Evolutionary conservation across 1,140 invertebrate genomes (phyloP).

Genomic region (Trachymyrmex septentrionalis): DNA sequence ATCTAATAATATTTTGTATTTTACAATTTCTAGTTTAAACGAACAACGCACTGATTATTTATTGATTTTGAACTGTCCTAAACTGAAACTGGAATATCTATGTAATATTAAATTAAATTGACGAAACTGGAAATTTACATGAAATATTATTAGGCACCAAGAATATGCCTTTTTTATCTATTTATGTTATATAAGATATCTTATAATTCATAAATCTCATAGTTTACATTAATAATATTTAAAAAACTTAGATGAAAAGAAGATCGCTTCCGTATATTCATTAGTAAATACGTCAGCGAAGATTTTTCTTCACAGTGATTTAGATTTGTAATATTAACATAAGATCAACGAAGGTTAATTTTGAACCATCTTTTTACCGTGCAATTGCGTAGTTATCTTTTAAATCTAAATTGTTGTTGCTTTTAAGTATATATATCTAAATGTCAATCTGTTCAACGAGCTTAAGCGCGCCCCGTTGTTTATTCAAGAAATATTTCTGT

Average conservation of each 20-base stretch:
- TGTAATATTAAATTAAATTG: no score
- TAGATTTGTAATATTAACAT: conserved; percentile 15
- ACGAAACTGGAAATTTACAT: no score
- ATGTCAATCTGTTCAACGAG: conserved; percentile 42
- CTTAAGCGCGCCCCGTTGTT: conserved; percentile 78
- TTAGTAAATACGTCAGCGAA: neutral
- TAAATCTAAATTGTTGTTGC: conserved; percentile 70
- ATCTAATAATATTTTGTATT: no score
- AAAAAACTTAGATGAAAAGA: neutral
- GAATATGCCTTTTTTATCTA: no score
- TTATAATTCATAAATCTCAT: neutral
- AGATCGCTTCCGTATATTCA: neutral
- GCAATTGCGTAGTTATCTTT: conserved; percentile 73
- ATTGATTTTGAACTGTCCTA: no score
- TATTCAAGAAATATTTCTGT: conserved; percentile 84
- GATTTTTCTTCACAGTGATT: neutral
- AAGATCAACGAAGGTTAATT: conserved; percentile 21
- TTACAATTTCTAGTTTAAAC: no score
- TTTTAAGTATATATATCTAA: conserved; percentile 42
- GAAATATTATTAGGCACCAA: no score
- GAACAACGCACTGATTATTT: no score
- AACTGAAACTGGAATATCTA: no score
- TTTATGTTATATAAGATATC: no score
- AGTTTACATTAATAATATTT: neutral
- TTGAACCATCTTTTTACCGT: neutral